phyloP scores from a whole-genome alignment of 2,113 vertebrate genomes.

The Centropus unirufus region DNA sequence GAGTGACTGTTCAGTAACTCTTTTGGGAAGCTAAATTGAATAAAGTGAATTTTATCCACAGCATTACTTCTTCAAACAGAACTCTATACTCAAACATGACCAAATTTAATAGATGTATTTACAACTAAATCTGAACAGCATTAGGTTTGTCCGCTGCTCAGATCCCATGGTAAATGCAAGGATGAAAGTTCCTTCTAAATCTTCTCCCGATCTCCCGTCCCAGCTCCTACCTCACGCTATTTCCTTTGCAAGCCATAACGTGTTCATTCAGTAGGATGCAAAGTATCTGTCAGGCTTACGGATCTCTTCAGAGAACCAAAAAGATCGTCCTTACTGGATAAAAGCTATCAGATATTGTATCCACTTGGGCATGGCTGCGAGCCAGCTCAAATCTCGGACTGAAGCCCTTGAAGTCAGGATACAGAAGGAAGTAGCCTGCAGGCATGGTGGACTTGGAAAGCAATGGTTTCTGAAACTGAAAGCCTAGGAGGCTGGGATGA shows the following conservation, averaged over 20 bases:
- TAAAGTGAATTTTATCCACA: neutral
- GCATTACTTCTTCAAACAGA: neutral
- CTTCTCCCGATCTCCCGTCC: neutral
- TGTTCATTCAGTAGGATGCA: neutral
- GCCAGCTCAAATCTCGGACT: neutral
- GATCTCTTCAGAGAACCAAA: neutral
- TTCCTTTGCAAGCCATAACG: neutral
- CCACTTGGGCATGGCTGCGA: neutral
- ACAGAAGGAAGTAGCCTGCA: neutral
- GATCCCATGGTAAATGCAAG: neutral
- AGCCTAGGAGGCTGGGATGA: neutral
- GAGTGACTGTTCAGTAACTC: neutral
- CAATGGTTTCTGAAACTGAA: neutral
- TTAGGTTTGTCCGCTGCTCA: neutral
- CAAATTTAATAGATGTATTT: neutral
- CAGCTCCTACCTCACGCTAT: neutral
- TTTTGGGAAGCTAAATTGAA: neutral
- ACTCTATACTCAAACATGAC: neutral
- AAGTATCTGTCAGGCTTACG: neutral
- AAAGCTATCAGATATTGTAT: neutral
- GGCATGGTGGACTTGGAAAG: neutral
- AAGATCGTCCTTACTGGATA: neutral
- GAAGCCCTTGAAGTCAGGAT: neutral
- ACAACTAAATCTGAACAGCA: neutral
- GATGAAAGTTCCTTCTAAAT: neutral